Evolutionary conservation across 2,113 vertebrate species (phyloP).

Genomic region (Grallaria varia): DNA sequence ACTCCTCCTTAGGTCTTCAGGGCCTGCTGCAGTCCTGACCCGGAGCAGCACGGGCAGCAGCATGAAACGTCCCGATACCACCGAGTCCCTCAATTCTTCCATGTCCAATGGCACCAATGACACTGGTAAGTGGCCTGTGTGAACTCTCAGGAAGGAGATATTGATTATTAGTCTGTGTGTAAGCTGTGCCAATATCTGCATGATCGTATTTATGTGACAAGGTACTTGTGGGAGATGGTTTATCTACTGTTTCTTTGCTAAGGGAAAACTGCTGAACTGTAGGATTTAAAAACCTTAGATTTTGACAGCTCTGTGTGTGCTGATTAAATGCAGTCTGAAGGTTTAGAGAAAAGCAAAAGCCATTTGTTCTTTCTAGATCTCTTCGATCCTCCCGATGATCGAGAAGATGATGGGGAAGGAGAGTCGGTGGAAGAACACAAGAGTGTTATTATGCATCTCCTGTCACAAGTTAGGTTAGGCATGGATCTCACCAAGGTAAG

Average conservation of each 20-base stretch:
- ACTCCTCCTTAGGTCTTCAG: slow-evolving; percentile 76
- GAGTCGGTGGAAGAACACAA: slow-evolving; percentile 98
- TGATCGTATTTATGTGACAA: too few relatives aligned
- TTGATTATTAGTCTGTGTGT: neutral
- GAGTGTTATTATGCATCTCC: slow-evolving; percentile 97
- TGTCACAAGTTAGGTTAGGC: slow-evolving; percentile 95
- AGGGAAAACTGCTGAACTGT: neutral
- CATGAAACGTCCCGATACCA: slow-evolving; percentile 91
- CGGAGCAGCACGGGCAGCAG: slow-evolving; percentile 82
- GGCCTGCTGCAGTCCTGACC: slow-evolving; percentile 77
- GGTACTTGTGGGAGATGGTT: neutral
- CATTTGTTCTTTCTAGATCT: slow-evolving; percentile 75
- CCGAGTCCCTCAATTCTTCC: slow-evolving; percentile 93
- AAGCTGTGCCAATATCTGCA: neutral
- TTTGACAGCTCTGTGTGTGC: neutral
- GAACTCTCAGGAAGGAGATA: neutral
- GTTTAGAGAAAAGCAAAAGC: neutral
- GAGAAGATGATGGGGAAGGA: slow-evolving; percentile 90
- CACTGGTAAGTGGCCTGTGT: slow-evolving; percentile 75
- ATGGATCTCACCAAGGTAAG: slow-evolving; percentile 99
- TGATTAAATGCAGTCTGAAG: neutral
- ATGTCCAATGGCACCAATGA: slow-evolving; percentile 98
- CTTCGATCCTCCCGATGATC: slow-evolving; percentile 91
- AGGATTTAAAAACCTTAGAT: neutral
- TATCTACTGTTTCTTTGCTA: neutral